Percentiles rank a stretch among this genome's conserved stretches.
phyloP scores from a whole-genome alignment of 2,113 vertebrate genomes.

The Nanger granti region DNA sequence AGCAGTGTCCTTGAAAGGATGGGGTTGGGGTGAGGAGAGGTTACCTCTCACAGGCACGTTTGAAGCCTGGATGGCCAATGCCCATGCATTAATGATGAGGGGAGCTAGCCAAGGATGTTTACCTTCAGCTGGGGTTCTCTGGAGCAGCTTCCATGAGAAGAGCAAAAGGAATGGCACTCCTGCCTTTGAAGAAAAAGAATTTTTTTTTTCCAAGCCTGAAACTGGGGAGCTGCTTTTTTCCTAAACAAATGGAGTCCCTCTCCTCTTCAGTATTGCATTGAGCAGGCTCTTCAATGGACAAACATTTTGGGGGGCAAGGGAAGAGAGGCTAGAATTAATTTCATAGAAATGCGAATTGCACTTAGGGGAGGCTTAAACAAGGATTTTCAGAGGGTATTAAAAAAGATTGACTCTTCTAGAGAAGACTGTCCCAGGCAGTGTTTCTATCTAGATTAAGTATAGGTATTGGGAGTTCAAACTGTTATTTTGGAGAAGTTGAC shows the following conservation, averaged over 20 bases:
- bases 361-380: background rate
- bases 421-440: background rate
- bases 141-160: background rate
- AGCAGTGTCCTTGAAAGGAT: constrained; percentile 6
- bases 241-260: background rate
- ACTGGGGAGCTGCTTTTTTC: background rate
- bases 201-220: background rate
- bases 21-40: too few relatives aligned
- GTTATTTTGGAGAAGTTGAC: background rate
- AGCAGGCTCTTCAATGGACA: background rate
- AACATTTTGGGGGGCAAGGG: background rate
- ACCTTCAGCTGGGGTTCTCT: background rate
- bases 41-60: background rate
- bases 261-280: background rate
- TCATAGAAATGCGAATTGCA: background rate
- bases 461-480: background rate
- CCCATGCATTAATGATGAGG: background rate
- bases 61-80: background rate
- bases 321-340: background rate
- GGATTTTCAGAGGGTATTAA: background rate
- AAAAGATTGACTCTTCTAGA: background rate
- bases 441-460: background rate
- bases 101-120: background rate
- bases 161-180: background rate
- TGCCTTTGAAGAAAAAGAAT: background rate